Base-by-base conservation (phyloP, 2,797 vertebrate genomes). In the Neosalanx taihuensis region DNA sequence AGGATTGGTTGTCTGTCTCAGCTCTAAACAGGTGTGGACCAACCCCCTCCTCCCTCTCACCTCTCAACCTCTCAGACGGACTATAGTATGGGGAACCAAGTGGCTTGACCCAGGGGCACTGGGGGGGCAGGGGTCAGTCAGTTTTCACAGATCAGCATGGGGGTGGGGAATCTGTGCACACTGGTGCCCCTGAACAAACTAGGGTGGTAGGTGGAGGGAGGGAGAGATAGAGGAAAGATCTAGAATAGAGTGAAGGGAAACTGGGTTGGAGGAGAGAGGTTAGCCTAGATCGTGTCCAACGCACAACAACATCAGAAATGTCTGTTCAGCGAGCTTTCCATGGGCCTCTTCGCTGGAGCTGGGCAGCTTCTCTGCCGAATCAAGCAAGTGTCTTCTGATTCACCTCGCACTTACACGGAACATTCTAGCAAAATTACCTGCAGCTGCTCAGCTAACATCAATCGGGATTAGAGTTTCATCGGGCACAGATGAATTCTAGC, bases 331-430 rank as follows among this genome's bases (percentile, higher is more conserved):
- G 37, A 77, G 59, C 71, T 75, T 81, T 76, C 46, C 73, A 72
- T 76, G 76, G 76, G 72, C 76, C 83, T 75, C 49, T 18, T 31
- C 82, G 74, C 46, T 68, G 78, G 76, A 23, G 26, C 35, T 76
- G 73, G 60, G 59, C 74, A 74, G 64, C 23, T 74, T 62, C 80
- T 84, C 83, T 77, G 82, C 70, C 68, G 83, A 88, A 87, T 80
- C 86, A 77, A 83, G 77, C 80, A 86, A 67, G 89, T 91, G 88
- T 91, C 87, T 88, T 90, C 70, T 77, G 72, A 53, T 67, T 78
- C 85, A 85, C 84, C 35, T 72, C 76, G 76, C 81, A 86, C 81
- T 89, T 86, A 84, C 60, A 12, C 58, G 6, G 10, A 26, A 60
- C 9, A 23, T 59, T 64, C 70, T 56, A 71, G 37, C 73, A 75